phyloP scores from a whole-genome alignment of 2,888 invertebrate species.

The Apoda limacodes region DNA sequence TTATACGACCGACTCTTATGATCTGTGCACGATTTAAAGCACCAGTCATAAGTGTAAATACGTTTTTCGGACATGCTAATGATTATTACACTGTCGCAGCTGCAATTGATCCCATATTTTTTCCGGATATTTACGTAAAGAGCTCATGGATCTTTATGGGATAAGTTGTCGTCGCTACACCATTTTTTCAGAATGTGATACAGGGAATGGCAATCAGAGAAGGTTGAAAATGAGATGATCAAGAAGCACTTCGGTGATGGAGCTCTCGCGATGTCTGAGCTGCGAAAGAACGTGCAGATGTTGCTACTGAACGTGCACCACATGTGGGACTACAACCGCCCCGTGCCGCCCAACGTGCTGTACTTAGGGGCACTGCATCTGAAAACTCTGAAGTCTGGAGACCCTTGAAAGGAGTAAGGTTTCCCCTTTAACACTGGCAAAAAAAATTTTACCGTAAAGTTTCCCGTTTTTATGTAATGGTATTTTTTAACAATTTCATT shows the following conservation, averaged over 20 bases:
- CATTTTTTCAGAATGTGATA: constrained; percentile 13
- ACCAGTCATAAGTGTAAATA: constrained; percentile 29
- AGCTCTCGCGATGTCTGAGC: constrained; percentile 21
- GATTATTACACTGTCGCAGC: constrained; percentile 21
- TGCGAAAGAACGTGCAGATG: constrained; percentile 33
- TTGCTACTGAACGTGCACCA: constrained; percentile 47
- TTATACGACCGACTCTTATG: constrained; percentile 18
- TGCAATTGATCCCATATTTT: constrained; percentile 22
- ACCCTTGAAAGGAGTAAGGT: no score
- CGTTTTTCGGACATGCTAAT: constrained; percentile 21
- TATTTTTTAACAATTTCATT: no score
- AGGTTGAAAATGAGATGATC: constrained; percentile 19
- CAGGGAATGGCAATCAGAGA: constrained; percentile 3
- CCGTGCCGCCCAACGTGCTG: constrained; percentile 43
- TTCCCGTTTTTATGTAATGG: no score
- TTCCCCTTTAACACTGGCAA: no score
- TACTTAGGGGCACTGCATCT: constrained; percentile 48
- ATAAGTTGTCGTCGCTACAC: constrained; percentile 26
- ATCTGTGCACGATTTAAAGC: constrained; percentile 26
- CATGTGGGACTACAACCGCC: constrained; percentile 35
- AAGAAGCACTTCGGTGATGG: constrained; percentile 26
- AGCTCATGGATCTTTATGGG: constrained; percentile 21
- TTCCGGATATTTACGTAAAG: constrained; percentile 10
- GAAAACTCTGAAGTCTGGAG: no score
- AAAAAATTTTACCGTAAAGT: no score